phyloP scores from a whole-genome alignment of 2,888 invertebrate genomes.

The Lithodes maja region DNA sequence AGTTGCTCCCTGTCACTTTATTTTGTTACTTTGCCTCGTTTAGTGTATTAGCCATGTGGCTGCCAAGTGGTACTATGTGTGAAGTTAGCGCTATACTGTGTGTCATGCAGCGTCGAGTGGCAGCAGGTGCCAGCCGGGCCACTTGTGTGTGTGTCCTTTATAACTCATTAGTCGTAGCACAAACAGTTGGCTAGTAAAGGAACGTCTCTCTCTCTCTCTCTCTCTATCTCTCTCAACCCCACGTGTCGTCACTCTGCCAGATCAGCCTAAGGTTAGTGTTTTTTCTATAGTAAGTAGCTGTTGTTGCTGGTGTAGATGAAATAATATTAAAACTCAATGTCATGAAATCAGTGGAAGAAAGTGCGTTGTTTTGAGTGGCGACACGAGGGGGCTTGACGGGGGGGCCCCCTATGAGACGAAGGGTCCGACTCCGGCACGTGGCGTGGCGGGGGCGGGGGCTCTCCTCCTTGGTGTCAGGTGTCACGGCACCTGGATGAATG shows the following conservation, averaged over 20 bases:
- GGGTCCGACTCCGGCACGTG: too few relatives aligned
- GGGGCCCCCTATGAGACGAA: too few relatives aligned
- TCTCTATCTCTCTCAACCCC: background rate
- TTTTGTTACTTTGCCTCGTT: constrained; percentile 64
- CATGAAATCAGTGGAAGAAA: background rate
- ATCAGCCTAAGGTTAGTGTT: constrained; percentile 18
- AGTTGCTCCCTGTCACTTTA: constrained; percentile 61
- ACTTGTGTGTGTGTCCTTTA: constrained; percentile 33
- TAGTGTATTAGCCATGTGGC: constrained; percentile 64
- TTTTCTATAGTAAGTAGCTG: constrained; percentile 3
- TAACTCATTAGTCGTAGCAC: constrained; percentile 45
- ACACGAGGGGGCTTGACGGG: background rate
- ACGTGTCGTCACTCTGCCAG: background rate
- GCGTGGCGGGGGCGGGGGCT: too few relatives aligned
- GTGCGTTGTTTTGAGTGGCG: background rate
- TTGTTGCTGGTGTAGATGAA: constrained; percentile 20
- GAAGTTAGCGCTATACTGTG: constrained; percentile 62
- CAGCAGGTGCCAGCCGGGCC: constrained; percentile 47
- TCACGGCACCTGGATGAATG: constrained; percentile 30
- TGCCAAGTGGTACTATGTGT: constrained; percentile 67
- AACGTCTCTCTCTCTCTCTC: background rate
- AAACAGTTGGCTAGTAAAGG: constrained; percentile 29
- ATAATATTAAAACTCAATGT: background rate
- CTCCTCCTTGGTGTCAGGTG: constrained; percentile 23
- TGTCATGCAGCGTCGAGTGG: constrained; percentile 62